Evolutionary conservation across 2,113 vertebrate genomes (phyloP).

Genomic region (Neomonachus schauinslandi): DNA sequence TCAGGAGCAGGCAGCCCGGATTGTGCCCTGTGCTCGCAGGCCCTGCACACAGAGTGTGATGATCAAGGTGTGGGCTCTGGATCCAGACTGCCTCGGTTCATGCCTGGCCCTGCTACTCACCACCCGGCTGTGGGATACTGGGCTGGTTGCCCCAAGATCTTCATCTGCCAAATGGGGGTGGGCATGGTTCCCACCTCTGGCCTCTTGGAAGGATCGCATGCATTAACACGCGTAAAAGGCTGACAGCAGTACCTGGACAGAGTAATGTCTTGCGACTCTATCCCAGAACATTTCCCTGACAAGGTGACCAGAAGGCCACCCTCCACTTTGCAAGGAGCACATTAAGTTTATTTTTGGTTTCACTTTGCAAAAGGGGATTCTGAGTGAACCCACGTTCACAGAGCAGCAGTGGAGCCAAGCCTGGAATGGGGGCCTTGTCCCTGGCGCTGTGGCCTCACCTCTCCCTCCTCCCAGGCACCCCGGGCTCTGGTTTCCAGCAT

Average conservation of each 20-base stretch:
- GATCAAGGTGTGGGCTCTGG: neutral
- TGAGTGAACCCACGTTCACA: neutral
- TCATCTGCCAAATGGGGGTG: neutral
- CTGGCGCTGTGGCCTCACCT: neutral
- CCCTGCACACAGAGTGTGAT: accelerated
- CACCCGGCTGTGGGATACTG: accelerated
- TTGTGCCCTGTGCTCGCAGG: neutral
- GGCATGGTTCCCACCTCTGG: neutral
- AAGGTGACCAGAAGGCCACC: neutral
- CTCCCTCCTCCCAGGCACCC: neutral
- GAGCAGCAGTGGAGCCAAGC: neutral
- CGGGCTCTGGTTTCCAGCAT: neutral
- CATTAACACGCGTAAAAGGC: neutral
- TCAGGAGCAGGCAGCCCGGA: neutral
- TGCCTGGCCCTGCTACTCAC: neutral
- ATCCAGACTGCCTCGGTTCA: neutral
- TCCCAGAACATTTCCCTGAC: neutral
- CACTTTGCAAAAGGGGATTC: neutral
- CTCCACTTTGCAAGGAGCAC: neutral
- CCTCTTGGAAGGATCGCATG: neutral
- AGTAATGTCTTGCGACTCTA: neutral
- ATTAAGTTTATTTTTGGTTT: neutral
- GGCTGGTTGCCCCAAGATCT: neutral
- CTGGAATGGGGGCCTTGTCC: neutral
- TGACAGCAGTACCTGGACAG: neutral